Evolutionary conservation across 2,888 invertebrate genomes (phyloP), one percentile per base, ranked within the genome.

Genomic region (Hipparchia semele): DNA sequence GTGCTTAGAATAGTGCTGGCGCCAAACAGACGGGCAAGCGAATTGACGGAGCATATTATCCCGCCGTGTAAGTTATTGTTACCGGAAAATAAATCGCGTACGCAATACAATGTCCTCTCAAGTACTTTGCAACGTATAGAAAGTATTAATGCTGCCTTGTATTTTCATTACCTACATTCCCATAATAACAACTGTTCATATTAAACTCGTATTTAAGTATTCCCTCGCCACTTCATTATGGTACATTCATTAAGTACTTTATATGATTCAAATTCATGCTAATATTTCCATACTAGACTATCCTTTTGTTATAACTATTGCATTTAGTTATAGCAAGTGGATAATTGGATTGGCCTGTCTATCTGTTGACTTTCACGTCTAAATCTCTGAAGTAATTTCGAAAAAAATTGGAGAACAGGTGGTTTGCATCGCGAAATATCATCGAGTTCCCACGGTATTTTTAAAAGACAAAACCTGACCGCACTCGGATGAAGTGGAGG

Each of bases 51-150:
- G 46, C 62, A 13, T 13, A 39, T 4, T 39, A 64, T 64, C 49
- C 62, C 49, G 62, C 9, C 46, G 49, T 13, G 9, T 64, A 49
- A 64, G 62, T 51, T 64, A 23, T 64, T 64, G 49, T 64, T 64
- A 23, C 60, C 60, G 39, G n/a, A 6, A 60, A 60, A 60, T 45
- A 60, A 60, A 60, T 60, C 39, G 45, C n/a, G 39, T 39, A 60
- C 60, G 12, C 10, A 59, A 39, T 59, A 10, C 59, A 13, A 23
- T 23, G 23, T 23, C 23, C 23, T 56, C 7, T 8, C 56, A 56
- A 56, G 54, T 13, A 56, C 56, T 13, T 13, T 56, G 56, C 7
- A 6, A 6, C 23, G 13, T 23, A 13, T 59, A 59, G 59, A 33
- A 33, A 12, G 33, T 10, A 33, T 59, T 59, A 59, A 33, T 33